A percentile compares a stretch with the other conserved stretches of the same genome.
Conservation (phyloP, 2,888 invertebrate species). For the Hymenopus coronatus region DNA sequence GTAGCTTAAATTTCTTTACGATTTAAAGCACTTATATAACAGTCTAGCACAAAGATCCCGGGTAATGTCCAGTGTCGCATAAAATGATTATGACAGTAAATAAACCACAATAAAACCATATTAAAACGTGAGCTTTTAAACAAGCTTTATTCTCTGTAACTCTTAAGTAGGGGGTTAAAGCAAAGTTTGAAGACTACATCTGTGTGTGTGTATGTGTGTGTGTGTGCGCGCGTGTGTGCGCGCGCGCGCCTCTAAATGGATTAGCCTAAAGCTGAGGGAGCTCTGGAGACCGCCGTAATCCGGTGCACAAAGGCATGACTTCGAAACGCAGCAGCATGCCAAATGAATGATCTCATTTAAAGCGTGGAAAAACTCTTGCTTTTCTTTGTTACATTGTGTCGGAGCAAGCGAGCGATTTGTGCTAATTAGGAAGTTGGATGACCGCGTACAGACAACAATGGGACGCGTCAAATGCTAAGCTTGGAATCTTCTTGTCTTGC, state of each 20-base stretch:
- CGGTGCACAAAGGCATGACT: not conserved
- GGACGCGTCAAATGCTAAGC: not conserved
- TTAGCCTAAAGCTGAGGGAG: not conserved
- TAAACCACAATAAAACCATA: too few relatives aligned
- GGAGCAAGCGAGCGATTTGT: not conserved
- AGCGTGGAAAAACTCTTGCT: not conserved
- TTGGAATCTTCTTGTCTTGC: not conserved
- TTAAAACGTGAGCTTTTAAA: too few relatives aligned
- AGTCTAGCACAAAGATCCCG: too few relatives aligned
- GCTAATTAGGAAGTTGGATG: not conserved
- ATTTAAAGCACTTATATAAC: too few relatives aligned
- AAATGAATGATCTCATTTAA: not conserved
- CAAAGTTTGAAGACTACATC: not conserved
- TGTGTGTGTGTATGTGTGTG: too few relatives aligned
- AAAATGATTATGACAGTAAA: too few relatives aligned
- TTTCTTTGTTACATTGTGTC: not conserved
- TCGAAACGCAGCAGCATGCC: not conserved
- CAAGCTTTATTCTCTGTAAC: too few relatives aligned
- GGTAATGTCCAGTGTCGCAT: too few relatives aligned
- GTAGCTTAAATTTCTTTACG: too few relatives aligned
- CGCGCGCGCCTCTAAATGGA: not conserved
- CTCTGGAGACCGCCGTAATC: not conserved
- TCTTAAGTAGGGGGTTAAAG: not conserved
- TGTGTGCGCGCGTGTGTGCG: too few relatives aligned
- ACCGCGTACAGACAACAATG: not conserved